These are phyloP conservation scores for Papio anubis DNA, from an alignment of 2,113 vertebrate species.

Conservation along the genomic window DNA sequence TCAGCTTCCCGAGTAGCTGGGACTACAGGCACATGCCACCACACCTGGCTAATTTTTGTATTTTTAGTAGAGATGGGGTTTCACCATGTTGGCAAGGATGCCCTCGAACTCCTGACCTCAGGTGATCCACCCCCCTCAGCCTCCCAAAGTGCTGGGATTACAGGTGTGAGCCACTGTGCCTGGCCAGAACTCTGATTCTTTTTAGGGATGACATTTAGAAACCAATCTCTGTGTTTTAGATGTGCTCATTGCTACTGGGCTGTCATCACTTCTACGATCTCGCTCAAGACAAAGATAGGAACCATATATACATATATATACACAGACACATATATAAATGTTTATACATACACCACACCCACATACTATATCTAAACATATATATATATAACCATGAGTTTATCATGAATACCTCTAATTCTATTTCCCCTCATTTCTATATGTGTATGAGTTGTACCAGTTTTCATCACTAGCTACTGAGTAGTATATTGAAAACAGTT, in stretches of 20 bases:
- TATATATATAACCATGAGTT: neutral
- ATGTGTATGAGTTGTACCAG: neutral
- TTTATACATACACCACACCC: neutral
- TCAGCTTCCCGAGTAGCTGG: too few species aligned
- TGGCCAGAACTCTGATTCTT: neutral
- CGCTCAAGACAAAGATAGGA: neutral
- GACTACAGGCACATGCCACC: too few species aligned
- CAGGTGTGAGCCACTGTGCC: too few species aligned
- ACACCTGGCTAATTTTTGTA: too few species aligned
- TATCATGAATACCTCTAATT: neutral
- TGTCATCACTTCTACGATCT: neutral
- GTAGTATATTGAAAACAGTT: neutral
- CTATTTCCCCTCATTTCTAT: neutral
- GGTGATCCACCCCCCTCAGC: too few species aligned
- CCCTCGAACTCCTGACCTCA: too few species aligned
- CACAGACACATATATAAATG: neutral
- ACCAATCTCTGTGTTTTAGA: neutral
- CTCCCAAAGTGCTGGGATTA: too few species aligned
- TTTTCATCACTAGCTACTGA: constrained; percentile 16
- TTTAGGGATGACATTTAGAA: neutral
- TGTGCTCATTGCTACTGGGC: neutral
- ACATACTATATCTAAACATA: neutral
- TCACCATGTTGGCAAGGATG: too few species aligned
- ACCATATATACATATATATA: neutral
- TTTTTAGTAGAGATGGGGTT: too few species aligned